phyloP scores from a whole-genome alignment of 53 echinoderm and acorn worm species.

The Astropecten irregularis region DNA sequence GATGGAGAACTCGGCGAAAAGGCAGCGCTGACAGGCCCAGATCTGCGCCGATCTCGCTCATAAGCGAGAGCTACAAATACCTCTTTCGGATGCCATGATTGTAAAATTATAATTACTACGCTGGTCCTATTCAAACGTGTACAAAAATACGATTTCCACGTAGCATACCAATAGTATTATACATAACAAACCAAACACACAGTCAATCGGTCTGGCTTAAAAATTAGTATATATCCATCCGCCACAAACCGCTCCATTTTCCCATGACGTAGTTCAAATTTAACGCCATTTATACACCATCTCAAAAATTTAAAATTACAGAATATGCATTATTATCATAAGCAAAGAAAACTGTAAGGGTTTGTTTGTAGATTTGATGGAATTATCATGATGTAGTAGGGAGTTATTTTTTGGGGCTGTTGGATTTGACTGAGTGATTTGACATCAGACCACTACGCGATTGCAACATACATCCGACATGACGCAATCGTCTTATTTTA shows the following conservation, averaged over 20 bases:
- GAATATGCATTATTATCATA: too few relatives aligned
- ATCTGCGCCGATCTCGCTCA: constrained; percentile 50
- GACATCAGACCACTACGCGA: constrained; percentile 45
- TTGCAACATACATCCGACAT: constrained; percentile 72
- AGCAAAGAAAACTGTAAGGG: too few relatives aligned
- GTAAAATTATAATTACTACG: background rate
- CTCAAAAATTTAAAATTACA: too few relatives aligned
- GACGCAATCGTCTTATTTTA: constrained; percentile 60
- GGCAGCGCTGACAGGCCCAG: constrained; percentile 28
- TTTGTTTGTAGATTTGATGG: too few relatives aligned
- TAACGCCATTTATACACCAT: too few relatives aligned
- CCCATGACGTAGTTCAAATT: constrained; percentile 6
- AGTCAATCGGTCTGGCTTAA: constrained; percentile 54
- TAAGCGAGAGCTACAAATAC: constrained; percentile 23
- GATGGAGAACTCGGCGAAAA: background rate
- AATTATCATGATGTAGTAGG: too few relatives aligned
- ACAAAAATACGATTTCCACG: background rate
- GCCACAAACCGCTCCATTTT: background rate
- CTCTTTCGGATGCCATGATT: background rate
- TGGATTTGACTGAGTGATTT: background rate
- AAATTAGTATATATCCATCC: constrained; percentile 32
- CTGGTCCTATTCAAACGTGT: background rate
- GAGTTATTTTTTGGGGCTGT: constrained; percentile 31
- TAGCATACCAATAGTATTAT: constrained; percentile 1
- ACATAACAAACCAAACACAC: constrained; percentile 4